Base-by-base conservation (phyloP, 2,888 invertebrate species). In the Monopis laevigella region DNA sequence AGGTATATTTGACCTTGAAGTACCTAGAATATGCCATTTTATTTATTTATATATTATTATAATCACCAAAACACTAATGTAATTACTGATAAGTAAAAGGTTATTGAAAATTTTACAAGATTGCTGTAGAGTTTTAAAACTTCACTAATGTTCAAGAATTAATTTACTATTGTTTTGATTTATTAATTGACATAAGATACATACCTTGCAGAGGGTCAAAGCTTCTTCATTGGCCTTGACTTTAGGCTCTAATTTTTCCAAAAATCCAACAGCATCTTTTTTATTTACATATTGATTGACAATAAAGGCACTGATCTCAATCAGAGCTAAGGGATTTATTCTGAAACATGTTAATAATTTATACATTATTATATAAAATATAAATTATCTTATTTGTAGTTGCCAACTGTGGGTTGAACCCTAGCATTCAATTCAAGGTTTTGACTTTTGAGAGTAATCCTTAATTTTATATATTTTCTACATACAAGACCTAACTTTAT, bases 251-350 rank as follows among this genome's bases (percentile, higher is more conserved):
- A 93, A 86, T 65, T 93, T 94, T 58, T 93, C 90, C 35, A 99
- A 78, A 72, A 98, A 98, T 7, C 87, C 84, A 21, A 96, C 82
- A 0, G 95, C 93, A 52, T 93, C 92, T 45, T 88, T 88, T 51
- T 93, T 90, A 54, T 95, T 89, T 51, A 80, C 69, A 56, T 86
- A 90, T 54, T 95, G 93, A 38, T 88, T 86, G 1, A 92, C 84
- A 2, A 95, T 84, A 39, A 86, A 82, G 0, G 89, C 89, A 2
- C 90, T 65, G 42, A 98, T 95, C 82, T 98, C 96, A 24, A 96
- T 91, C 48, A 98, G 70, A 0, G 96, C 93, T 36, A 98, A 80
- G 0, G 96, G 93, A 71, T 97, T 98, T 48, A 98, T 96, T 69
- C 96, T 96, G 72, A 27, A 27, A 6, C 27, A 6, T 57, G 11